Base-by-base conservation (phyloP, 2,888 invertebrate species). In the Vanessa cardui region DNA sequence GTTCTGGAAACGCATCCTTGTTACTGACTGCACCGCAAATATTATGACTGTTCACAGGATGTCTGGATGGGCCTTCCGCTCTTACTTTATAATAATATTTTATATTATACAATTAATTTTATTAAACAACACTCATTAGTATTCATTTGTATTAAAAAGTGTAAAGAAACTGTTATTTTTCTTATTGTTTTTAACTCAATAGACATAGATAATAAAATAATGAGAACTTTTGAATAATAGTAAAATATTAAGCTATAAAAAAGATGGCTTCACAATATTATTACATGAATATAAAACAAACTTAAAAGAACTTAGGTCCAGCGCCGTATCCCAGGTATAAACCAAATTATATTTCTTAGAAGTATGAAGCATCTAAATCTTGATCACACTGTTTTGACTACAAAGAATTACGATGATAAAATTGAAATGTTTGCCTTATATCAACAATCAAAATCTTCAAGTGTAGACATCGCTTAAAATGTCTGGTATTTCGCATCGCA, bases 341-440 rank as follows among this genome's bases (percentile, higher is more conserved):
- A 50, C 47, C 59, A 56, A 26, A 15, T n/a, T 47, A 20, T 21
- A 56, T 12, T 69, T 69, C 62, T 69, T 12, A 58, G 62, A 69
- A 69, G 6, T 39, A 61, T n/a, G 18, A 60, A 44, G 21, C 58
- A 45, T 58, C 44, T 20, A 56, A 58, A 65, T 39, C 58, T 62
- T 58, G 58, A 58, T 16, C 31, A 33, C 52, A 39, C 26, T 69
- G 62, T 69, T 69, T 65, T 31, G 62, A 65, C 52, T 65, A 62
- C 52, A 58, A 16, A 46, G 52, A 69, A 65, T 65, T 58, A 65
- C 65, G 65, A 58, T 31, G 50, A 33, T 49, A 65, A 33, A 26
- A 62, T n/a, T n/a, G n/a, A 64, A 50, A 58, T 56, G 49, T 52
- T 60, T 26, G 18, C 18, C 16, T 7, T 47, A 26, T 54, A 8